Evolutionary conservation across 2,888 invertebrate species (phyloP).

Genomic region (Macrosiphum euphorbiae): DNA sequence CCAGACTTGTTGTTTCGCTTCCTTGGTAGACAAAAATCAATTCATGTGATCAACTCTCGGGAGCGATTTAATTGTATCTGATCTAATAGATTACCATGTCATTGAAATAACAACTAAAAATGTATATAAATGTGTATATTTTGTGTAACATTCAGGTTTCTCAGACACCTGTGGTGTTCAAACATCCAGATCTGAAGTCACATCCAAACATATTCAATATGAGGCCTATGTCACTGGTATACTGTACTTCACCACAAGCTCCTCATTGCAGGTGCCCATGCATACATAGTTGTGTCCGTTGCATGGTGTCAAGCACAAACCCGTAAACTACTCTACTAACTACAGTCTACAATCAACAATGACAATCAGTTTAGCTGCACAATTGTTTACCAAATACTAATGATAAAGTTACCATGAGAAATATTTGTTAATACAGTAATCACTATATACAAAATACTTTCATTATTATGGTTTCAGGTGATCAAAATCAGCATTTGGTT

Average conservation of each 20-base stretch:
- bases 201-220: constrained; percentile 66
- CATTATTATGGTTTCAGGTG: not conserved
- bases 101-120: constrained; percentile 26
- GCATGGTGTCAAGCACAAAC: constrained; percentile 38
- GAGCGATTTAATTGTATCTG: constrained; percentile 47
- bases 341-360: constrained; percentile 50
- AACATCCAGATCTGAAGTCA: constrained; percentile 65
- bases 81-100: not conserved
- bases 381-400: not conserved
- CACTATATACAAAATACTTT: not conserved
- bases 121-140: not conserved
- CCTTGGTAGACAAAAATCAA: not conserved
- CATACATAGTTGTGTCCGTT: constrained; percentile 47
- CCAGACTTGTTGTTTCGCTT: not conserved
- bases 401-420: constrained; percentile 14
- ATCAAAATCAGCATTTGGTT: constrained; percentile 27
- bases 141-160: not conserved
- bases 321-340: not conserved
- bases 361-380: constrained; percentile 32
- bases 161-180: constrained; percentile 65
- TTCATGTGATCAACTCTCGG: constrained; percentile 58
- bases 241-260: constrained; percentile 42
- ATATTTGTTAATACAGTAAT: not conserved
- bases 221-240: constrained; percentile 56
- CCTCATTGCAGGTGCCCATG: constrained; percentile 55